Conservation (phyloP, 2,797 vertebrate genomes). For the Chiloscyllium punctatum region DNA sequence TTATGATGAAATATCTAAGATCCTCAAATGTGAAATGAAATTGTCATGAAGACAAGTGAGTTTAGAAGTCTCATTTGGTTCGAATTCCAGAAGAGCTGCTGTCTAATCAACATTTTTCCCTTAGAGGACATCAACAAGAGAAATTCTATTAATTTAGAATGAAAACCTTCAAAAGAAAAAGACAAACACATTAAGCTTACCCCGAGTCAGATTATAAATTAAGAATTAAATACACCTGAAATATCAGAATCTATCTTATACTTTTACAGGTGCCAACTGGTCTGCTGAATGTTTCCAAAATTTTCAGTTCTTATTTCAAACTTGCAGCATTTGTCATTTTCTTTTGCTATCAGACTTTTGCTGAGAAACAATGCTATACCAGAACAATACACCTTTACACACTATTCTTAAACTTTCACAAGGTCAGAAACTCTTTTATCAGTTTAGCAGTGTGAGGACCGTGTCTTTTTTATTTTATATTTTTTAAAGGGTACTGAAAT, state of each 20-base stretch:
- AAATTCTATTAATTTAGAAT: background rate
- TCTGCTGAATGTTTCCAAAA: background rate
- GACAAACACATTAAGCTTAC: background rate
- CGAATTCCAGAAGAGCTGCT: background rate
- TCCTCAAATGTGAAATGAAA: background rate
- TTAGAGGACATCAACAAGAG: background rate
- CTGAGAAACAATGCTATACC: too few relatives aligned
- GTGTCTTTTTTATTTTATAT: too few relatives aligned
- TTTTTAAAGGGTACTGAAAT: too few relatives aligned
- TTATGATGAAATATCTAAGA: background rate
- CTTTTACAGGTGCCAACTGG: background rate
- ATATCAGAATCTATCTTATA: background rate
- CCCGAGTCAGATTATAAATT: background rate
- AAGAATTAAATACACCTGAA: background rate
- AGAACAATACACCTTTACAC: too few relatives aligned
- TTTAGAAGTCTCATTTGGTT: background rate
- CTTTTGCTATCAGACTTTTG: too few relatives aligned
- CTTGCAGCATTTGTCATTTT: background rate
- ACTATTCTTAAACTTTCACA: too few relatives aligned
- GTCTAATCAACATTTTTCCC: background rate
- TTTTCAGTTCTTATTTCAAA: background rate
- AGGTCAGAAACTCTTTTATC: too few relatives aligned
- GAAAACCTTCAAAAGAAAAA: background rate
- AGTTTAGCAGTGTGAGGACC: too few relatives aligned
- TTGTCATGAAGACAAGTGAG: background rate